Conservation (phyloP, 1,140 invertebrate species). For the Metaphire vulgaris region DNA sequence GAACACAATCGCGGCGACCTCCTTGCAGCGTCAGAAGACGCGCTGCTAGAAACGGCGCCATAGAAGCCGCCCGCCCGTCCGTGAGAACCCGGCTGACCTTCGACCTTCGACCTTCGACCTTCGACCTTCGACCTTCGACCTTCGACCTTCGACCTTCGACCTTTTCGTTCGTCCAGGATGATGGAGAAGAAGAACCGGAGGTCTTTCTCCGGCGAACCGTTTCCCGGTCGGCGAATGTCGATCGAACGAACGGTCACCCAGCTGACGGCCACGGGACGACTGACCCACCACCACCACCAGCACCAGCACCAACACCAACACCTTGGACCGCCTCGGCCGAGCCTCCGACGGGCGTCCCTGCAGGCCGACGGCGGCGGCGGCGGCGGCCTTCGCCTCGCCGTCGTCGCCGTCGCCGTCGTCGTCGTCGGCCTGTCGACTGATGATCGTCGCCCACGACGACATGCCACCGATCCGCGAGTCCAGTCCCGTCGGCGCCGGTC, state of each 20-base stretch:
- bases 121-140: too few species aligned
- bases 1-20: too few species aligned
- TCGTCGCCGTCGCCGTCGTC: too few species aligned
- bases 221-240: conserved; percentile 14
- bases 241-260: conserved; percentile 9
- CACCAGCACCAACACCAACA: neutral
- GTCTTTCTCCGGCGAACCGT: conserved; percentile 10
- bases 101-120: too few species aligned
- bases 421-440: neutral
- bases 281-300: neutral
- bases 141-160: too few species aligned
- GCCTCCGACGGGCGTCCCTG: conserved; percentile 10
- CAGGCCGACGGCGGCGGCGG: conserved; percentile 10
- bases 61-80: too few species aligned
- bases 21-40: too few species aligned
- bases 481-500: neutral
- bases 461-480: neutral
- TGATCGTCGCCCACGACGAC: neutral
- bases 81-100: too few species aligned
- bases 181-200: neutral
- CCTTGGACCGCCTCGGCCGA: neutral
- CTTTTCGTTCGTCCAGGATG: too few species aligned
- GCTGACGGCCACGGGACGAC: neutral
- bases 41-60: too few species aligned
- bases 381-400: too few species aligned